Base-by-base conservation (phyloP, 1,140 invertebrate genomes). In the Drosophila cardini region DNA sequence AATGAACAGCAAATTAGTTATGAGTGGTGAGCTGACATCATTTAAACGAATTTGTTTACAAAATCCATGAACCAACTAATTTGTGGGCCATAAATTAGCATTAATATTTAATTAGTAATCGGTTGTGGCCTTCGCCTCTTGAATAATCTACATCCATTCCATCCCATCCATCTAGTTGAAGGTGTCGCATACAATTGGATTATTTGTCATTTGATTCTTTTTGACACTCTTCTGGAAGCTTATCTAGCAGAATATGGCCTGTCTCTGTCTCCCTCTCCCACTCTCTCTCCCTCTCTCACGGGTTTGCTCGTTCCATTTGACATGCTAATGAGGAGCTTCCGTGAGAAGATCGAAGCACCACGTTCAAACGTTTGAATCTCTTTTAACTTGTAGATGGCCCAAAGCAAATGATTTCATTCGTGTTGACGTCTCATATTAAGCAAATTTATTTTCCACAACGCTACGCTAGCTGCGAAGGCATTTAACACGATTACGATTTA, bases 271-370 rank as follows among this genome's bases (percentile, higher is more conserved):
- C 2, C 4, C 21, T 26, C 21, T 26, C 21, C 21, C 21, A 26
- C 21, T 26, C 21, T 26, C 21, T 26, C 1, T 26, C 21, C 4
- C 1, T 2, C 21, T 26, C 21, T 26, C n/a, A n/a, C n/a, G 15
- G 18, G 50, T 18, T 40, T 65, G 72, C 42, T 36, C 46, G 69
- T 68, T 63, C 73, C 43, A 64, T 79, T 89, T 89, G 84, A 87
- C 84, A 87, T 87, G 83, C 84, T 80, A 87, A 87, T 87, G 80
- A 89, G 72, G 55, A 40, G 83, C 83, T 83, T 89, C 84, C 83
- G 83, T 87, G 83, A 89, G 83, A 87, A 87, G 75, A 69, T 67
- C 43, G 46, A 26, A 26, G 21, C 21, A 26, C n/a, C n/a, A 26
- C 21, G 21, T 2, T 26, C 21, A 5, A 36, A 52, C 36, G 38